Evolutionary conservation across 1,140 invertebrate species (phyloP), one percentile per base, ranked within the genome.

Genomic region (Penaeus vannamei): DNA sequence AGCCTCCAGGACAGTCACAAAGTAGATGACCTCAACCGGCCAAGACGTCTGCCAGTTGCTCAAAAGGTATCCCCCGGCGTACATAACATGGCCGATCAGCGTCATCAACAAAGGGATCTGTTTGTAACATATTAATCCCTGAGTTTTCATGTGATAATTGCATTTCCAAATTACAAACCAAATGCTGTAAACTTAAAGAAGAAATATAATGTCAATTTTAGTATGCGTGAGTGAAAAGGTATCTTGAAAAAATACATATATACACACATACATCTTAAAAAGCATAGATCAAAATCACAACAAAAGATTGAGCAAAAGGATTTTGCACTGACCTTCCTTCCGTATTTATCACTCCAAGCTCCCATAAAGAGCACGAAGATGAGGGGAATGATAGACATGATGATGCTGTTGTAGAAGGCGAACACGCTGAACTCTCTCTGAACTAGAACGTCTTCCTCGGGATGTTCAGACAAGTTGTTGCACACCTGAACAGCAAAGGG

Each of bases 341-440:
- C 90, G 53, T 91, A 91, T 69, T 89, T 89, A 62, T 91, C 90
- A 29, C 90, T 91, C 90, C 90, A 91, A 53, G 90, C 87, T 53
- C 90, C 90, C 90, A 91, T 91, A 72, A 90, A 91, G 46, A 90
- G 87, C 22, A 91, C 85, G 69, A 86, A 91, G 32, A 91, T 32
- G 36, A 90, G 84, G 17, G 90, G 85, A 26, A 89, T 61, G 46
- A 88, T 85, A 1, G 90, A 91, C 42, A 88, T 26, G 42, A 91
- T 86, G 60, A 91, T 91, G 76, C 87, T 88, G 84, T 91, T 88
- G 87, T 91, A 91, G 79, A 91, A 89, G 23, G 90, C 69, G 69
- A 91, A 89, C 60, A 89, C 29, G 36, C 87, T 87, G 26, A 89
- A 84, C 82, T 87, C 90, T 69, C 77, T 76, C 82, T 90, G 90